Base-by-base conservation (phyloP, 2,888 invertebrate genomes). In the Scrobipalpa atriplicella region DNA sequence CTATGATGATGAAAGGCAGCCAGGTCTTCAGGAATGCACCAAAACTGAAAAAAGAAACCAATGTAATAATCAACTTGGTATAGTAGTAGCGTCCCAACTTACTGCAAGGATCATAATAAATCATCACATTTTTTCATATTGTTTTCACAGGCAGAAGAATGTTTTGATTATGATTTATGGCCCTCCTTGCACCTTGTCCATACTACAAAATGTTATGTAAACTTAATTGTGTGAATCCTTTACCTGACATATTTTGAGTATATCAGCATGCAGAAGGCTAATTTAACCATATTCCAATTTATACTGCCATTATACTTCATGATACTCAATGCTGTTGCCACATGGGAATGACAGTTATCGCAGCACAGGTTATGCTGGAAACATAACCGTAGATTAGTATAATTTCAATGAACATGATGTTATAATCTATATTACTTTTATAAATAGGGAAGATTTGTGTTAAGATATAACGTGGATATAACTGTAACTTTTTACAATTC, bases 311-410 rank as follows among this genome's bases (percentile, higher is more conserved):
- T 93, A 81, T 99, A 99, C 63, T 94, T 94, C 99, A 99, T 99
- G 62, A 96, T 90, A 84, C 97, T 97, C 29, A 99, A 92, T 0
- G 99, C 98, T 69, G 95, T 95, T 0, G 99, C 99, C 39, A 99
- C 99, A 87, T 99, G 99, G 0, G 99, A 99, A 86, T 99, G 99
- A 80, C 99, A 99, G 87, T 99, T 99, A 88, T 99, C 99, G 85
- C 98, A 99, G 81, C 95, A 96, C 69, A 99, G 90, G 85, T 99
- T 99, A 83, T 99, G 99, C 97, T 97, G 90, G 62, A 93, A 93
- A 82, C 3, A n/a, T 11, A 58, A 16, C 1, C 8, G 18, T 10
- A 54, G 16, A 51, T 16, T 51, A 29, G 29, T 29, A 3, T 29
- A 29, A 29, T 29, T 3, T 29, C 29, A 29, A 3, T 29, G 29